Base-by-base conservation (phyloP, 2,113 vertebrate species). In the Physeter macrocephalus region DNA sequence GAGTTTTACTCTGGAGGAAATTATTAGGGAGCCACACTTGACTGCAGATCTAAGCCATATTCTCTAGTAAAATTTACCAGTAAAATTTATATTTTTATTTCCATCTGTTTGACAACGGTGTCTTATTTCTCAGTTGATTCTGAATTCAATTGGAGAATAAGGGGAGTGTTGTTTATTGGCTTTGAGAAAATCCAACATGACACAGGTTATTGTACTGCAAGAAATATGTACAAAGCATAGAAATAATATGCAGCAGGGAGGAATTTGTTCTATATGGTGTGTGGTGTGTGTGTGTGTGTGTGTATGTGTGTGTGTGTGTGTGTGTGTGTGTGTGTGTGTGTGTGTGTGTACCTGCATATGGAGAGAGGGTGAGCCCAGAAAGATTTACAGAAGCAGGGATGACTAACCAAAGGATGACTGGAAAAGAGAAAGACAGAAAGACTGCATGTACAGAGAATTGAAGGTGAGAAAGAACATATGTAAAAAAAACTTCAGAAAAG, bases 81-180 rank as follows among this genome's bases (percentile, higher is more conserved):
- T 93, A 86, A 89, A 83, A 62, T 90, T 49, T 93, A 25, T 66
- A 74, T 93, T 95, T 96, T 74, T 89, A 89, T 89, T 96, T 95
- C 82, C 90, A 95, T 83, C 46, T 93, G 91, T 93, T 89, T 78
- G 86, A 94, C 95, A 96, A 92, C 86, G 91, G 67, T 94, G 72
- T 90, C 88, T 95, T 93, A 62, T 77, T 96, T 92, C 90, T 89
- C 94, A 41, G 57, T 62, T 72, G 89, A 91, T 80, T 97, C 85
- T 71, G 39, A 61, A 80, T 94, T 82, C 82, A 96, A 39, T 20
- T 90, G 57, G 34, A 81, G n/a, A 66, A 36, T 31, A 46, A 75
- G 59, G 52, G 31, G 52, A 4, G n/a, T 52, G 20, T 72, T 77
- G 62, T 82, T 96, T 67, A 93, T 66, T 83, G 61, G 62, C 91